Conservation (phyloP, 1,140 invertebrate species). For the Cherax destructor region DNA sequence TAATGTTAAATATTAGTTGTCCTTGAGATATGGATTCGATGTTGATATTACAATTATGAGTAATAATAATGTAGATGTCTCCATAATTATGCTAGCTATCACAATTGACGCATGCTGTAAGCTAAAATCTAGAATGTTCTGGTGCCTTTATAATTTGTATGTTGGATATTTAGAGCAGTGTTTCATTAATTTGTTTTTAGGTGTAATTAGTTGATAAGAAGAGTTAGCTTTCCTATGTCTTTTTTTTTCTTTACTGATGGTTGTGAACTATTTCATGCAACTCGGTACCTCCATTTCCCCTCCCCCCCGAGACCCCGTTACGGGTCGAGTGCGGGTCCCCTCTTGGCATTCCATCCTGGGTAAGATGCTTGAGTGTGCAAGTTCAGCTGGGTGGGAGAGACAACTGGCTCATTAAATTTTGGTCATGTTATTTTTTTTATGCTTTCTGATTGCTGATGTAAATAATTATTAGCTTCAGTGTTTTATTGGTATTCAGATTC, state of each 20-base stretch:
- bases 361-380: constrained; percentile 9
- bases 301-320: constrained; percentile 18
- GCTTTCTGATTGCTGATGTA: too few species aligned
- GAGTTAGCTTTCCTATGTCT: not conserved
- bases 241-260: constrained; percentile 3
- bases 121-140: not conserved
- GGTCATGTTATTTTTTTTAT: not conserved
- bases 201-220: not conserved
- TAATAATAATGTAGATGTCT: not conserved
- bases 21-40: not conserved
- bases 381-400: constrained; percentile 6
- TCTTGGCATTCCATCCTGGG: constrained; percentile 41
- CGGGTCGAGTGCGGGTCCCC: constrained; percentile 28
- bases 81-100: not conserved
- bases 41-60: not conserved
- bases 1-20: not conserved
- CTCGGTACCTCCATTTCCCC: not conserved
- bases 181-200: not conserved
- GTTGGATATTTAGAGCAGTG: not conserved
- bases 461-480: too few species aligned
- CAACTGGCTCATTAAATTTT: not conserved
- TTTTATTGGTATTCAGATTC: too few species aligned
- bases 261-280: constrained; percentile 12
- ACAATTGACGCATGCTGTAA: not conserved
- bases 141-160: not conserved